Percentiles rank a stretch among this genome's conserved stretches.
Evolutionary conservation across 2,888 invertebrate genomes (phyloP).

Genomic region (Drosophila longiperda): DNA sequence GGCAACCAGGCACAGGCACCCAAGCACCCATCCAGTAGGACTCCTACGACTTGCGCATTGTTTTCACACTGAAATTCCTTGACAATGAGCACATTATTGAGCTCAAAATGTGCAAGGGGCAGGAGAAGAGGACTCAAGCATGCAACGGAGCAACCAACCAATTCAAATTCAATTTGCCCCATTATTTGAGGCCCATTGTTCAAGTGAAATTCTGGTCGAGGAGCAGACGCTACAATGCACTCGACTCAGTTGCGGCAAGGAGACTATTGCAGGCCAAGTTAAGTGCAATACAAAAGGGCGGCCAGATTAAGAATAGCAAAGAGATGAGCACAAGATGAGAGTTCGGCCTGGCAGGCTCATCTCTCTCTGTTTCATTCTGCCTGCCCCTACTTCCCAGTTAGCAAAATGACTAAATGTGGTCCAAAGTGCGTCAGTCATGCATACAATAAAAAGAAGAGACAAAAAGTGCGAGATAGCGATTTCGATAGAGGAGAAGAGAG

Average conservation of each 20-base stretch:
- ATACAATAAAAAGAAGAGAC: constrained; percentile 13
- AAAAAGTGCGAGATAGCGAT: constrained; percentile 8
- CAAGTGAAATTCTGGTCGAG: constrained; percentile 61
- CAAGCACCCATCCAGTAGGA: constrained; percentile 38
- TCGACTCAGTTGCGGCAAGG: constrained; percentile 38
- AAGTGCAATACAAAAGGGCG: constrained; percentile 77
- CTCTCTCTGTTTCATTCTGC: not conserved
- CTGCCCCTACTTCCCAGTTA: not conserved
- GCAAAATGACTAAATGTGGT: constrained; percentile 56
- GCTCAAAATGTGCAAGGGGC: constrained; percentile 42
- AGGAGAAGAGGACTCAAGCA: constrained; percentile 29
- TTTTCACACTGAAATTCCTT: constrained; percentile 75
- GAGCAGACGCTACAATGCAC: constrained; percentile 57
- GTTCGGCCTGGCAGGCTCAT: constrained; percentile 10
- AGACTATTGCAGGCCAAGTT: constrained; percentile 66
- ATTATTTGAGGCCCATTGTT: constrained; percentile 82
- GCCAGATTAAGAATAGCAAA: constrained; percentile 75
- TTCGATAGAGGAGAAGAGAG: constrained; percentile 1
- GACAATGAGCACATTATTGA: constrained; percentile 74
- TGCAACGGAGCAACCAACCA: constrained; percentile 65
- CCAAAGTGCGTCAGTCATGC: constrained; percentile 37
- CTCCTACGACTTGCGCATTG: constrained; percentile 62
- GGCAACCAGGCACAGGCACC: constrained; percentile 10
- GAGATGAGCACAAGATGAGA: constrained; percentile 63
- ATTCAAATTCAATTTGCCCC: constrained; percentile 84